These are phyloP conservation scores for Iselma pallidipennis DNA, from an alignment of 2,888 invertebrate genomes.

Conservation along the genomic window DNA sequence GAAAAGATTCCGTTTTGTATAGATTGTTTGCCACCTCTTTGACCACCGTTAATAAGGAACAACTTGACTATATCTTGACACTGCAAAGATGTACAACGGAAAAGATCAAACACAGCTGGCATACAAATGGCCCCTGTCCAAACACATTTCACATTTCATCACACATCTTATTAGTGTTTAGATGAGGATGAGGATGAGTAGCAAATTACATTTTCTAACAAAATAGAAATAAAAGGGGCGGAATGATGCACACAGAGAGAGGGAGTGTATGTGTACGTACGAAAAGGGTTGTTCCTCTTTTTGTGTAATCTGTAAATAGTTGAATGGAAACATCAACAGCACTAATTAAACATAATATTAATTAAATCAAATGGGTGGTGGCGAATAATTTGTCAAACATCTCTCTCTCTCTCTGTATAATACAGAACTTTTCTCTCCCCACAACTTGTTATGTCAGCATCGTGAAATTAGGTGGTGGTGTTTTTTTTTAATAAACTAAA, in stretches of 20 bases:
- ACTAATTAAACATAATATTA: background rate
- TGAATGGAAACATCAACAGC: background rate
- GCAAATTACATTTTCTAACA: background rate
- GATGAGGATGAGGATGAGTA: background rate
- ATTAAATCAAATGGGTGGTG: background rate
- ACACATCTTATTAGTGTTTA: slow-evolving; percentile 44
- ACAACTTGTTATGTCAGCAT: background rate
- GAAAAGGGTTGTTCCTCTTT: background rate
- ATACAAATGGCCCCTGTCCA: slow-evolving; percentile 51
- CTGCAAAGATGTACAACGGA: too few relatives aligned
- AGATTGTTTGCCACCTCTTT: too few relatives aligned
- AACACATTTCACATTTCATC: slow-evolving; percentile 50
- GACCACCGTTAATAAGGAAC: background rate
- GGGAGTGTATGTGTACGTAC: too few relatives aligned
- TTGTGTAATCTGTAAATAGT: background rate
- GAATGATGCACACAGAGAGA: too few relatives aligned
- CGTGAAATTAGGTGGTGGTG: background rate
- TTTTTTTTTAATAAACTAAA: too few relatives aligned
- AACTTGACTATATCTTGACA: too few relatives aligned
- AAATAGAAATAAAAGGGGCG: background rate
- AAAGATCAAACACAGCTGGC: slow-evolving; percentile 42
- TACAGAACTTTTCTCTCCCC: too few relatives aligned
- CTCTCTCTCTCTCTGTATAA: too few relatives aligned
- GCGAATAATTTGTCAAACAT: background rate
- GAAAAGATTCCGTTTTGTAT: too few relatives aligned